Conservation (phyloP, 1,140 invertebrate genomes). For the Apis cerana region DNA sequence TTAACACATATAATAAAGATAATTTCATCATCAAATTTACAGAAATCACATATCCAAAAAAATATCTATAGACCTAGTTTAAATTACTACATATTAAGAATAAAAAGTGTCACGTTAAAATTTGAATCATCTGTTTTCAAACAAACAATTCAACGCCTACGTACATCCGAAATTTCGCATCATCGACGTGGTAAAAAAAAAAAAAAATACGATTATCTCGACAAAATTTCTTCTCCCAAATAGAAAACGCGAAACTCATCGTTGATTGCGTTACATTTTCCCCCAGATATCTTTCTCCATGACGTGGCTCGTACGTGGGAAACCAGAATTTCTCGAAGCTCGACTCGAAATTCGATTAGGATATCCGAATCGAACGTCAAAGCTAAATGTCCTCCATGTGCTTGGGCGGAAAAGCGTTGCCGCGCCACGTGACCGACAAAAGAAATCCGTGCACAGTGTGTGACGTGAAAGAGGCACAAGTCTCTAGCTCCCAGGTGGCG, state of each 20-base stretch:
- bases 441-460: background rate
- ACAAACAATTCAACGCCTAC: background rate
- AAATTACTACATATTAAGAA: no score
- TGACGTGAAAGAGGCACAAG: background rate
- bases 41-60: no score
- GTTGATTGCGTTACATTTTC: background rate
- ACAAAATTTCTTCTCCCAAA: background rate
- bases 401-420: no score
- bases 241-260: background rate
- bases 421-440: background rate
- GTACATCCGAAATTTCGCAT: background rate
- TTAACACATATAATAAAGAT: no score
- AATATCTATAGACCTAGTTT: no score
- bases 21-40: no score
- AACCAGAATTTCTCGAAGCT: background rate
- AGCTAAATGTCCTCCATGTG: background rate
- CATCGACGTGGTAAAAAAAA: background rate
- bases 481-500: background rate
- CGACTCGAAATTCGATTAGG: conserved; percentile 2
- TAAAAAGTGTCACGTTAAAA: no score
- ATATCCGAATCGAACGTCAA: conserved; percentile 10
- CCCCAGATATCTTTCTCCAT: background rate
- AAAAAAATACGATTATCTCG: no score
- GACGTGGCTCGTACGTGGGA: background rate
- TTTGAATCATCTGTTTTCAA: no score